A percentile compares a stretch with the other conserved stretches of the same genome.
Conservation (phyloP, 2,888 invertebrate genomes). For the Cantharis nigra region DNA sequence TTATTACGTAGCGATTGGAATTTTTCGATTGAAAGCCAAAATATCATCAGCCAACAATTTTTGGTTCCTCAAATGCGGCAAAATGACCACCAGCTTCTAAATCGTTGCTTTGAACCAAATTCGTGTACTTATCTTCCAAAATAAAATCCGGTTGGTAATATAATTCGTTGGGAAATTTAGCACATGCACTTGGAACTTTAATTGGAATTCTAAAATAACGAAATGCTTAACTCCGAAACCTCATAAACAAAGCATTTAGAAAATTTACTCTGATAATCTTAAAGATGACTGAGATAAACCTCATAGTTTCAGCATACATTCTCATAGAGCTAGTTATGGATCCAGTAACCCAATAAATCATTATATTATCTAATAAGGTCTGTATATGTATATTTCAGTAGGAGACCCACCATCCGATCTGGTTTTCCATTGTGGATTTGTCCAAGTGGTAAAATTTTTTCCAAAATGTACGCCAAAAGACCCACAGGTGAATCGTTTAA, state of each 20-base stretch:
- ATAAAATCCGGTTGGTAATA: slow-evolving; percentile 63
- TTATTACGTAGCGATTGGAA: slow-evolving; percentile 42
- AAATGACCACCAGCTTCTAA: slow-evolving; percentile 81
- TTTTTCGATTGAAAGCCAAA: slow-evolving; percentile 61
- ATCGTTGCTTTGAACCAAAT: slow-evolving; percentile 70
- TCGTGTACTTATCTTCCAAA: slow-evolving; percentile 63
- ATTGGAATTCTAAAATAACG: slow-evolving; percentile 63
- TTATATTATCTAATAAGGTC: slow-evolving; percentile 73
- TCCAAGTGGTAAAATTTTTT: slow-evolving; percentile 83
- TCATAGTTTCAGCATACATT: slow-evolving; percentile 66
- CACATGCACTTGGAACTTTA: slow-evolving; percentile 71
- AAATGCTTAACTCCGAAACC: not conserved
- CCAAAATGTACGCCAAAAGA: slow-evolving; percentile 82
- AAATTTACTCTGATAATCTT: not conserved
- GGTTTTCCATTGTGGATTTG: slow-evolving; percentile 56
- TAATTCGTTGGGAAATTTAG: slow-evolving; percentile 74
- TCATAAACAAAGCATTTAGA: not conserved
- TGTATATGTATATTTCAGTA: slow-evolving; percentile 67
- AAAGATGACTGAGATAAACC: not conserved
- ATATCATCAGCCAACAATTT: slow-evolving; percentile 72
- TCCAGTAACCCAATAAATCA: slow-evolving; percentile 77
- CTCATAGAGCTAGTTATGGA: slow-evolving; percentile 73
- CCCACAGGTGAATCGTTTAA: slow-evolving; percentile 78
- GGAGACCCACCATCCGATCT: slow-evolving; percentile 68
- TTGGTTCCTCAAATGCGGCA: slow-evolving; percentile 78